These are phyloP conservation scores for Pseudopleuronectes americanus DNA, from an alignment of 2,797 vertebrate genomes.

Conservation along the genomic window DNA sequence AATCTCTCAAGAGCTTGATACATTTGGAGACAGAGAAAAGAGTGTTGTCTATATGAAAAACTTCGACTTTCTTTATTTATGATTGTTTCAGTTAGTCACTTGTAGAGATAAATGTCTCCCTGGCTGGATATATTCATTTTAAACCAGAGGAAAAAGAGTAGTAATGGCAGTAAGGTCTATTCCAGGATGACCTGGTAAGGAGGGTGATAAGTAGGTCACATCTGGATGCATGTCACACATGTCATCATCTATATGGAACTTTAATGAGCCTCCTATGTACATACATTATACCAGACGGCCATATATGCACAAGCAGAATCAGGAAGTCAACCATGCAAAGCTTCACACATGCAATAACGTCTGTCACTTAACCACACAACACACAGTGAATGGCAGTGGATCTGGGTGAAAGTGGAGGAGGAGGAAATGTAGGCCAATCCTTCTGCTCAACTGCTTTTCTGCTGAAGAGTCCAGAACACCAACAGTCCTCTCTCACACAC, in stretches of 20 bases:
- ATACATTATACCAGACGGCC: conserved; percentile 18
- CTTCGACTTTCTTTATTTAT: too few species aligned
- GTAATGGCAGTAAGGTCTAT: background rate
- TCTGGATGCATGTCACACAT: conserved; percentile 55
- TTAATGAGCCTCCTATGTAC: conserved; percentile 55
- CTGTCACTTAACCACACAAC: conserved; percentile 14
- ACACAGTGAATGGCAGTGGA: conserved; percentile 56
- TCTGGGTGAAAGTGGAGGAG: conserved; percentile 61
- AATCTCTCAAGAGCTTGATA: too few species aligned
- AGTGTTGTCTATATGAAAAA: too few species aligned
- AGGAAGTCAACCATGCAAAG: conserved; percentile 45
- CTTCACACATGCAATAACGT: conserved; percentile 33
- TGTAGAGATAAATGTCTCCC: background rate
- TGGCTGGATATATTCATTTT: background rate
- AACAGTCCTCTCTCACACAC: conserved; percentile 2
- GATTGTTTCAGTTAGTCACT: too few species aligned
- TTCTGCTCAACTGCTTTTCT: conserved; percentile 89
- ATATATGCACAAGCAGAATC: conserved; percentile 37
- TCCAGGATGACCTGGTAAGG: conserved; percentile 19
- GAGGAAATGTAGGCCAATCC: conserved; percentile 90
- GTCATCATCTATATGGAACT: conserved; percentile 55
- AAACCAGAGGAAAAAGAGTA: background rate
- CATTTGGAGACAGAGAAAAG: too few species aligned
- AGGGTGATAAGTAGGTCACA: conserved; percentile 67
- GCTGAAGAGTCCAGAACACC: conserved; percentile 64